Evolutionary conservation across 2,113 vertebrate species (phyloP), one percentile per base, ranked within the genome.

Genomic region (Cichladusa arquata): DNA sequence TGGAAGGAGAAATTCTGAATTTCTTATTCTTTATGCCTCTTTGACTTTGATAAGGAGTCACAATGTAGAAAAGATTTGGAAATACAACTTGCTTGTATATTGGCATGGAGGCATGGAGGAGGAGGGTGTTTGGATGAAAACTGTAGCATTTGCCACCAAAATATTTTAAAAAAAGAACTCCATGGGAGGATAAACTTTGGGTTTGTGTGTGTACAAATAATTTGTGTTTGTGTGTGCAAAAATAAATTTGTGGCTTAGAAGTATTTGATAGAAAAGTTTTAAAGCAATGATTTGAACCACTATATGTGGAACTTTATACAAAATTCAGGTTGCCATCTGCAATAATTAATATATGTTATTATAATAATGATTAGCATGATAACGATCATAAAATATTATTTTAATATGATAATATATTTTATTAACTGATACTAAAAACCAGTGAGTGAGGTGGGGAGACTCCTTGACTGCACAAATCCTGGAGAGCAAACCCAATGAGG

Each of bases 1-100:
- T 86, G 80, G 80, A 94, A 96, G 80, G 57, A 92, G 93, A 95
- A 93, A 84, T 90, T 92, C 80, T 88, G 77, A 95, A 83, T 95
- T 93, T 93, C 91, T 93, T 93, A 88, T 15, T 61, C 57, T 69
- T 91, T 64, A 25, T 76, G 33, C 24, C 12, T 80, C 33, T 88
- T 88, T 74, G 79, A 93, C 74, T 95, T 90, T 94, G 82, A 82
- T 64, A 72, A 62, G 90, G 69, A 86, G 25, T 64, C 61, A 78
- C 50, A 77, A 26, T 1, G 28, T 25, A 82, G 15, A 78, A 64
- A 91, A 91, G 17, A 51, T 31, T 40, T 71, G 48, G 62, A 86
- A 81, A 60, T 69, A 31, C 15, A 17, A 2, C 8, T n/a, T 90
- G 47, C 6, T 47, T 95, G 38, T n/a, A 34, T 82, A 60, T 42